Conservation (phyloP, 2,113 vertebrate species). For the human region DNA sequence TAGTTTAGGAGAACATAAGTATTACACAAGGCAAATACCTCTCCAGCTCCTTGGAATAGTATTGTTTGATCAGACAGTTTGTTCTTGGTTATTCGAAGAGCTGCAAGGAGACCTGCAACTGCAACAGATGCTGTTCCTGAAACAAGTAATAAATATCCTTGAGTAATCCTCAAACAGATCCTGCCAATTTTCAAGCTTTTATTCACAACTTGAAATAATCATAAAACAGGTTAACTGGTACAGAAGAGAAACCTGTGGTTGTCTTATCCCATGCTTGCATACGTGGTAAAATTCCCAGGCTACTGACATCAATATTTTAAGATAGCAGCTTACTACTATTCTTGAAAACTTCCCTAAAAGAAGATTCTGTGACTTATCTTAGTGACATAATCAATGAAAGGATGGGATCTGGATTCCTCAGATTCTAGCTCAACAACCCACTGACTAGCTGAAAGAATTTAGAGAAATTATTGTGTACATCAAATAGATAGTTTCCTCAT, state of each 20-base stretch:
- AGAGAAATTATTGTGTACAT: not conserved
- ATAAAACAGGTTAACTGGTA: not conserved
- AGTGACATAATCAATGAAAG: not conserved
- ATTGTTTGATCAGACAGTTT: constrained; percentile 94
- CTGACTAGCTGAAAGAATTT: not conserved
- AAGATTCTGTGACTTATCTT: not conserved
- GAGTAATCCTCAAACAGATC: not conserved
- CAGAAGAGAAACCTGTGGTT: not conserved
- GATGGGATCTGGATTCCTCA: not conserved
- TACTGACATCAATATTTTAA: not conserved
- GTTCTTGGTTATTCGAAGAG: constrained; percentile 94
- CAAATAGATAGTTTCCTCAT: not conserved
- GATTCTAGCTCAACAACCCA: not conserved
- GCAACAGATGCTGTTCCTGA: constrained; percentile 97
- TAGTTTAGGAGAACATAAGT: not conserved
- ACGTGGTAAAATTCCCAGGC: not conserved
- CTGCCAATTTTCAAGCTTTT: not conserved
- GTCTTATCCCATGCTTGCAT: not conserved
- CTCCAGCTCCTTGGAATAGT: constrained; percentile 97
- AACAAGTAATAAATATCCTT: not conserved
- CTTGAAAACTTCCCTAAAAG: not conserved
- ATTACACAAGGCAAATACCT: constrained; percentile 83
- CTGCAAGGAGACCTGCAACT: constrained; percentile 95
- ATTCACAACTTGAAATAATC: not conserved
- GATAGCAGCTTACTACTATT: not conserved